Base-by-base conservation (phyloP, 2,797 vertebrate genomes). In the Pogonophryne albipinna region DNA sequence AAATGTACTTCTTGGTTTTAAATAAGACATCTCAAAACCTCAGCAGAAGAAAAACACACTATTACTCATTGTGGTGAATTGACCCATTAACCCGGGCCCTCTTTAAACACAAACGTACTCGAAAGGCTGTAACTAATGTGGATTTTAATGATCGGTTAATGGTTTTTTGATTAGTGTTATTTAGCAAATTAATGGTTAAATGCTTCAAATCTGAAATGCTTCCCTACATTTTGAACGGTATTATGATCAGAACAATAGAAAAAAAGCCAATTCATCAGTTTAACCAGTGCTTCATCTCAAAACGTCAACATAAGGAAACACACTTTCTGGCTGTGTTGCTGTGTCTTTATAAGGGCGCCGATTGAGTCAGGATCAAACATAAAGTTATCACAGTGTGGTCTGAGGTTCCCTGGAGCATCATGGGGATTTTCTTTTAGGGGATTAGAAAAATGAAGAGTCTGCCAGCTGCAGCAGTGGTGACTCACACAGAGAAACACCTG, bases 391-490 rank as follows among this genome's bases (percentile, higher is more conserved):
- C n/a, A 44, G 58, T 11, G 4, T 6, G 42, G 42, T 10, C 3
- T 23, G 3, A 42, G 8, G 13, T 34, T 60, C 10, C 27, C 56
- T 44, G 49, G 20, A 46, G 51, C 46, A 19, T 62, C 10, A 2
- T 73, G 73, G 31, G 38, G 65, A 58, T 68, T 77, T 66, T 52
- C 47, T 79, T 55, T 74, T 53, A 42, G 58, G 6, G 8, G 53
- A 56, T 71, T 57, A 61, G 46, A 72, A 34, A 76, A 23, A 65
- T 68, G 49, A 38, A n/a, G 13, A 31, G 49, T 23, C 65, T 45
- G 55, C 41, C 71, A 50, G 67, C 67, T 49, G 67, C 74, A 49
- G 10, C 65, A 70, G 60, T 2, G 80, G 75, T 90, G 89, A 90
- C 75, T 89, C 85, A 84, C 82, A 69, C 60, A 53, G 47, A 57